Base-by-base conservation (phyloP, 2,888 invertebrate genomes). In the Oligia fasciuncula region DNA sequence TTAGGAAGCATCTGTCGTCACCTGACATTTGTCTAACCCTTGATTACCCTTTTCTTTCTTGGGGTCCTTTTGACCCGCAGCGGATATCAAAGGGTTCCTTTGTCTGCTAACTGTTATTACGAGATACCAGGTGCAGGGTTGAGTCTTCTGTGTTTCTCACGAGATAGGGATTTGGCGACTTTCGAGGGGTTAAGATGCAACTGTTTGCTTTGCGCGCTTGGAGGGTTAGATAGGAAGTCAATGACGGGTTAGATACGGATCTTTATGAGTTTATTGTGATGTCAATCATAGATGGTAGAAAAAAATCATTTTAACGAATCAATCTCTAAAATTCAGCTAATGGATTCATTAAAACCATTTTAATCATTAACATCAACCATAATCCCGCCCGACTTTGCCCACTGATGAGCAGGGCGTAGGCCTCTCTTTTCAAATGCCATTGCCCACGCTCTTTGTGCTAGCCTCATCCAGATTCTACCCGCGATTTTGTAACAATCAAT, bases 1-100 rank as follows among this genome's bases (percentile, higher is more conserved):
- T 96, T 94, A 95, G 92, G 93, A 92, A 92, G 93, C 96, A 96
- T 95, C 96, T 96, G 96, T 94, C 93, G 91, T 91, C 96, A 96
- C 96, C 97, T 96, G 96, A 94, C 91, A 80, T 91, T 90, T 88
- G 88, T 90, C 88, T 94, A 94, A 94, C 94, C 94, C 93, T 93
- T 95, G 95, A 95, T 95, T 94, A 92, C 93, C 90, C 92, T 92
- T 92, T 91, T 90, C 90, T 93, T 91, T 92, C 91, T 91, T 87
- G 86, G 92, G 93, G 93, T 92, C 91, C 89, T 86, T 91, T 90
- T 88, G 94, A 93, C 94, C 94, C 94, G 85, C 73, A 89, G 90
- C 94, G 94, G 94, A 94, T 93, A 91, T 90, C 87, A 94, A 96
- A 95, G 95, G 95, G 96, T 95, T 95, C 93, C 87, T 89, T 94